These are phyloP conservation scores for Eurystomus gularis DNA, from an alignment of 2,113 vertebrate genomes.

Conservation along the genomic window DNA sequence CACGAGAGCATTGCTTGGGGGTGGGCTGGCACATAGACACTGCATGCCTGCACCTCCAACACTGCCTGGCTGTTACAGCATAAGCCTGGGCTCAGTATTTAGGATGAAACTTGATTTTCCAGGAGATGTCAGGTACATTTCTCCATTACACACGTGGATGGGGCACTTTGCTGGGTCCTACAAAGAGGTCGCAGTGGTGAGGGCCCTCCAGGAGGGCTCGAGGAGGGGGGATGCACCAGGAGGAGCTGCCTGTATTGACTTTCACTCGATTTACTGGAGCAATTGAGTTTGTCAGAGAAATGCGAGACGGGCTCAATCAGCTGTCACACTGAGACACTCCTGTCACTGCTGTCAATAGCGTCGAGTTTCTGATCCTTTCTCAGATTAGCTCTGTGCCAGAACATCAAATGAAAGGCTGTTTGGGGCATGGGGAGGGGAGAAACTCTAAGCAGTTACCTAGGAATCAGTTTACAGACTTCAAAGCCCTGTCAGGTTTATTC, in stretches of 20 bases:
- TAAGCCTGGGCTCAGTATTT: neutral
- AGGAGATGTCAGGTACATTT: neutral
- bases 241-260: conserved; percentile 81
- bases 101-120: neutral
- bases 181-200: neutral
- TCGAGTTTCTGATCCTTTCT: conserved; percentile 79
- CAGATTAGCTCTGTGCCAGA: conserved; percentile 69
- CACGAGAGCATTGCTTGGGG: neutral
- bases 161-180: neutral
- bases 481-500: conserved; percentile 66
- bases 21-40: neutral
- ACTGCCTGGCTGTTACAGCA: rapidly evolving
- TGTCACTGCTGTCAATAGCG: conserved; percentile 76
- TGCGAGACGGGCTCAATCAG: conserved; percentile 83
- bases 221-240: neutral
- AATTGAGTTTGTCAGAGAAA: conserved; percentile 92
- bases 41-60: rapidly evolving
- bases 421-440: conserved; percentile 46
- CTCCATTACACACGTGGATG: neutral
- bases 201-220: neutral
- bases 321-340: conserved; percentile 81
- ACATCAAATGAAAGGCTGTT: conserved; percentile 75
- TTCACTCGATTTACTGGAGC: conserved; percentile 87
- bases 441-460: conserved; percentile 63
- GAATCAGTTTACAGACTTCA: conserved; percentile 72